Percentiles rank a stretch among this genome's conserved stretches.
These are phyloP conservation scores for Metacarcinus magister DNA, from an alignment of 2,888 invertebrate genomes.

Conservation along the genomic window DNA sequence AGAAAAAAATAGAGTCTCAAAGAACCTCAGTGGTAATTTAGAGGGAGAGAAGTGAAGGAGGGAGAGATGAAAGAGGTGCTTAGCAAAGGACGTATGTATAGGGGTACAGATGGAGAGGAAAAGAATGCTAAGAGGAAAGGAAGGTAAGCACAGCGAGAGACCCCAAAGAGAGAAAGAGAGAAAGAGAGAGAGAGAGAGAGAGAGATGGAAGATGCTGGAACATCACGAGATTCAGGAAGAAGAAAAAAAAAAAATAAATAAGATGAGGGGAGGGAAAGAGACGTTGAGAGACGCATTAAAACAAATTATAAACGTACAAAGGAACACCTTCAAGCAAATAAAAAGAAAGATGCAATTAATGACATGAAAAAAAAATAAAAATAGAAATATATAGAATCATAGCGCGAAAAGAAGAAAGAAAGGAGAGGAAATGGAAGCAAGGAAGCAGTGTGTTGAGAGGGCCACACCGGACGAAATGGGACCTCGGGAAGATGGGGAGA, in stretches of 20 bases:
- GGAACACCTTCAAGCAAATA: background rate
- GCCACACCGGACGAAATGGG: background rate
- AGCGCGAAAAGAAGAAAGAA: background rate
- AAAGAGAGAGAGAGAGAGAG: background rate
- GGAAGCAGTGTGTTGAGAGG: background rate
- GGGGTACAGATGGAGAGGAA: background rate
- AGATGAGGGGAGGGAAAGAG: background rate
- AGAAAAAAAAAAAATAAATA: background rate
- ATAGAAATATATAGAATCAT: background rate
- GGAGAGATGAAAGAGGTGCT: slow-evolving; percentile 45
- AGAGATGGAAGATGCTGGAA: background rate
- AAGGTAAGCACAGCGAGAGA: background rate
- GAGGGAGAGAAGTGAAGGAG: slow-evolving; percentile 53
- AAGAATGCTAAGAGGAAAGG: background rate
- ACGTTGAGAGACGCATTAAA: background rate
- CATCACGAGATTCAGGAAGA: background rate
- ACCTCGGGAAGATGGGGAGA: background rate
- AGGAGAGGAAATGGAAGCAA: background rate
- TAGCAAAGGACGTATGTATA: background rate
- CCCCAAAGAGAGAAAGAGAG: background rate
- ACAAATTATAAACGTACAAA: background rate
- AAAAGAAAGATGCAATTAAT: background rate
- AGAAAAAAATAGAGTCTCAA: slow-evolving; percentile 27
- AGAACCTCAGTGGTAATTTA: slow-evolving; percentile 10
- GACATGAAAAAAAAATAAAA: background rate